phyloP scores from a whole-genome alignment of 2,888 invertebrate species.

The Mycalesis mineus region DNA sequence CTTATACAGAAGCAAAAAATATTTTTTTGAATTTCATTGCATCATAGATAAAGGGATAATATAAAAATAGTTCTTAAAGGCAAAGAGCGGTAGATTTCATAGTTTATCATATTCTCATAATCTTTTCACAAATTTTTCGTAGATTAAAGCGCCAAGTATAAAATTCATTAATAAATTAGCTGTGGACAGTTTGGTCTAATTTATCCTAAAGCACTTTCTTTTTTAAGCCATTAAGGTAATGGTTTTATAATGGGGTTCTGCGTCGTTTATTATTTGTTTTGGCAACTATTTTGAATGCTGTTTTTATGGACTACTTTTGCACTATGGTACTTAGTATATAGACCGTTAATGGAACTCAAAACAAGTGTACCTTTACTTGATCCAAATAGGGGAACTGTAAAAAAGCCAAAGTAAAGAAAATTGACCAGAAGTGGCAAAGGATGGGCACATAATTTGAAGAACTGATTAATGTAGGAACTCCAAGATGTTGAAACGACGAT shows the following conservation, averaged over 20 bases:
- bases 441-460: too few species aligned
- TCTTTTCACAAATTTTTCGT: neutral
- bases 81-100: neutral
- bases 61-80: neutral
- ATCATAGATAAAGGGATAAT: too few species aligned
- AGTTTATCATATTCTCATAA: neutral
- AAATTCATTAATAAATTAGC: conserved; percentile 19
- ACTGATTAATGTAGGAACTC: too few species aligned
- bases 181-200: conserved; percentile 11
- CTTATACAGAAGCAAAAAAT: too few species aligned
- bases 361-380: too few species aligned
- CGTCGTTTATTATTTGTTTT: conserved; percentile 23
- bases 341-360: too few species aligned
- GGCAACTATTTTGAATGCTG: conserved; percentile 1
- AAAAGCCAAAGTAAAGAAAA: too few species aligned
- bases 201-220: neutral
- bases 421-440: too few species aligned
- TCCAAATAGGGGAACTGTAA: too few species aligned
- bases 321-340: too few species aligned
- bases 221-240: conserved; percentile 23
- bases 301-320: neutral
- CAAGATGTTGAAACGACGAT: too few species aligned
- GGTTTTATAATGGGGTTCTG: conserved; percentile 26
- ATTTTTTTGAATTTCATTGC: too few species aligned
- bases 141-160: neutral